Conservation (phyloP, 2,797 vertebrate species). For the Labroides dimidiatus region DNA sequence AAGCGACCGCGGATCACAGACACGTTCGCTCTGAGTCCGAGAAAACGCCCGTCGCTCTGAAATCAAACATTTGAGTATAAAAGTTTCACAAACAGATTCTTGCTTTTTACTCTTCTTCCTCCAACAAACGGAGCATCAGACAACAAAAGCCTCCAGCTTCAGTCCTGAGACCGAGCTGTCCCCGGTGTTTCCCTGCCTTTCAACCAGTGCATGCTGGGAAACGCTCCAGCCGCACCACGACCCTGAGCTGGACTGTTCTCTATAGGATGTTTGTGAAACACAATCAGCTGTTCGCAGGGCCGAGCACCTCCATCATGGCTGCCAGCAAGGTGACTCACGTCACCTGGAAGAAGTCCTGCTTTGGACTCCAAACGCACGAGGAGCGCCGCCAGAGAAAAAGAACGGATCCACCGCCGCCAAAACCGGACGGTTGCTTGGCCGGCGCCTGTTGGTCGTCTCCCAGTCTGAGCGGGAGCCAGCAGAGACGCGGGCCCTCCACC, state of each 20-base stretch:
- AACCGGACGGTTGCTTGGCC: conserved; percentile 10
- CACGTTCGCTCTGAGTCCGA: too few species aligned
- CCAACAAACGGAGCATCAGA: too few species aligned
- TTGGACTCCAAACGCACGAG: neutral
- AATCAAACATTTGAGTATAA: too few species aligned
- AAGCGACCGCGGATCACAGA: too few species aligned
- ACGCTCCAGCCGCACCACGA: conserved; percentile 6
- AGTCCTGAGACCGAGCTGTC: neutral
- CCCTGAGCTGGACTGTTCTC: conserved; percentile 13
- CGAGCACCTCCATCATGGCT: conserved; percentile 5
- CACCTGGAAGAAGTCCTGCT: conserved; percentile 21
- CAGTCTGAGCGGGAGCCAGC: conserved; percentile 29
- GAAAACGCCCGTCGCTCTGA: too few species aligned
- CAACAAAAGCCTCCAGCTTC: neutral
- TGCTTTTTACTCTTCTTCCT: too few species aligned
- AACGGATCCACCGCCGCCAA: conserved; percentile 15
- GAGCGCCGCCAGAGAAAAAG: conserved; percentile 21
- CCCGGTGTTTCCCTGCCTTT: conserved; percentile 14
- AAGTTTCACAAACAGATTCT: neutral
- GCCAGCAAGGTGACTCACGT: conserved; percentile 1
- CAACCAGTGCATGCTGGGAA: conserved; percentile 36
- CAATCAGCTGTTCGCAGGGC: conserved; percentile 11
- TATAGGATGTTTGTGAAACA: conserved; percentile 3
- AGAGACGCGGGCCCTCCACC: conserved; percentile 10
- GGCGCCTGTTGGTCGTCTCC: conserved; percentile 24